Base-by-base conservation (phyloP, 2,888 invertebrate species). In the Cephus pygmeus region DNA sequence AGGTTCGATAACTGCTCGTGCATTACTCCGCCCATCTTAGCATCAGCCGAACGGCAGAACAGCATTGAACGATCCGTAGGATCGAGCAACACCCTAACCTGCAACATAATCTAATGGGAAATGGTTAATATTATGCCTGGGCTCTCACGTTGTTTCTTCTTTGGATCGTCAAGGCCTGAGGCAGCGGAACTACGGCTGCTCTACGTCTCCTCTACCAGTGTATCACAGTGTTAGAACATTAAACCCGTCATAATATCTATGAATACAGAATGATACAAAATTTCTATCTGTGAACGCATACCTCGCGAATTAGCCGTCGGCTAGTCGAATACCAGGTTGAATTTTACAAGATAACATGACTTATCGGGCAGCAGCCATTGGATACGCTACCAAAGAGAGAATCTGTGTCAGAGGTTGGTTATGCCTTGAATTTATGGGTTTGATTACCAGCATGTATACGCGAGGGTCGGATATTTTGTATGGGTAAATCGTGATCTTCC, bases 1-100 rank as follows among this genome's bases (percentile, higher is more conserved):
- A 83, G 86, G 85, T 86, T 87, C 86, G 90, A 90, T 90, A 90
- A 89, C 87, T 85, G 86, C 86, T 87, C 89, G 89, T 90, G 89
- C 89, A 90, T 88, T 88, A 88, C 89, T 89, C 89, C 90, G 90
- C 90, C 90, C 88, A 89, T 83, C 81, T 80, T 81, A 80, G 80
- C 76, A 81, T 56, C 56, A 56, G 56, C 56, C 56, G 23, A 23
- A 56, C 56, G 56, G 23, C 56, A 56, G 56, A 56, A 56, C 56
- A 9, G 9, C 56, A 56, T 56, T 56, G 56, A 56, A 78, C 82
- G 76, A 80, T 76, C 74, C 73, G 75, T 81, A 82, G 56, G 23
- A 56, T 23, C 56, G 56, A 56, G 56, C 56, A 56, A 56, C 56
- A 56, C 56, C 56, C 56, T 15, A 56, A 56, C 71, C 33, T 71